Evolutionary conservation across 2,888 invertebrate genomes (phyloP).

Genomic region (Limnephilus marmoratus): DNA sequence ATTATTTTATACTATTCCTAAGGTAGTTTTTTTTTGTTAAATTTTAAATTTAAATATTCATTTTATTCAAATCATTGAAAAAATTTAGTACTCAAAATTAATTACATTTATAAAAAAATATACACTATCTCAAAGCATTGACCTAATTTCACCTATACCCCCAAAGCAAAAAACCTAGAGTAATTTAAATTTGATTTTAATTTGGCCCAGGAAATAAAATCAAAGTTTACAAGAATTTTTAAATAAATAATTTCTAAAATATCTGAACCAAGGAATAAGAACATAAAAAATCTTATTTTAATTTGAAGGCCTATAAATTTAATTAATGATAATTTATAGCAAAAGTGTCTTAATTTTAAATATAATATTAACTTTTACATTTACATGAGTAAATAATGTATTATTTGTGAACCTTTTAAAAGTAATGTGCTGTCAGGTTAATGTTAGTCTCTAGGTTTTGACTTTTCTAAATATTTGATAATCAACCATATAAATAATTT

Average conservation of each 20-base stretch:
- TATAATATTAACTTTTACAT: background rate
- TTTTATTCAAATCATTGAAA: background rate
- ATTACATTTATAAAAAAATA: conserved; percentile 22
- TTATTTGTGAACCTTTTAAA: background rate
- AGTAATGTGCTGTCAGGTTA: background rate
- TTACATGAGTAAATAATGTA: background rate
- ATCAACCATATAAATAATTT: background rate
- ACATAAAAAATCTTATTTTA: background rate
- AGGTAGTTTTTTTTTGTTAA: background rate
- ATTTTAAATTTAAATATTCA: conserved; percentile 8
- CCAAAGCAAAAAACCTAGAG: background rate
- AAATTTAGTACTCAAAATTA: conserved; percentile 13
- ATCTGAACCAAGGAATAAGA: background rate
- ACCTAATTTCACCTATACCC: background rate
- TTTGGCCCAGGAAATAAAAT: background rate
- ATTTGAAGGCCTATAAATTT: background rate
- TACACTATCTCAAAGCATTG: background rate
- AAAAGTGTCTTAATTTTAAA: background rate
- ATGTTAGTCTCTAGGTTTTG: background rate
- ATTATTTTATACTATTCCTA: background rate
- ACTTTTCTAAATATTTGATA: conserved; percentile 2
- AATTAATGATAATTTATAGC: background rate
- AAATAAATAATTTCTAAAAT: background rate
- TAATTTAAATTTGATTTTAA: background rate
- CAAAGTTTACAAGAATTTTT: background rate